Evolutionary conservation across 1,140 invertebrate species (phyloP), one percentile per base, ranked within the genome.

Genomic region (Papilio xuthus): DNA sequence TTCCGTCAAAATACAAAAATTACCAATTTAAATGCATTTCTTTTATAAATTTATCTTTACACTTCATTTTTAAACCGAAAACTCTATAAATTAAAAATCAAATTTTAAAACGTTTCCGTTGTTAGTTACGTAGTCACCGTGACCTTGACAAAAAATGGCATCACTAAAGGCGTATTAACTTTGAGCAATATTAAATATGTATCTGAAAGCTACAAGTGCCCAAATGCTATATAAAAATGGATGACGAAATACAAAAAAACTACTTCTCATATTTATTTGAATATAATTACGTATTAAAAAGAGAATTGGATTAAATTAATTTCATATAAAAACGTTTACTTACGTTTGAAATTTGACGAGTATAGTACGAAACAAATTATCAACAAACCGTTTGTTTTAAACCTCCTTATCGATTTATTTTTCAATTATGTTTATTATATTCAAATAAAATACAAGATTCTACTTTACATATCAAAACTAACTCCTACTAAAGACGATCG

Each of bases 201-300:
- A 8, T 32, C 23, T 44, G 42, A 28, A 47, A 28, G 8, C 44
- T 73, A 73, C 15, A 4, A 44, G 42, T 73, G 71, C 42, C 71
- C 71, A 73, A 73, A 73, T 73, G 23, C 71, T 73, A 73, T 73
- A 18, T 70, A 18, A 18, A 28, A 73, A 73, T 47, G 2, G 71
- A 10, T 73, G 15, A 44, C 37, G 37, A 41, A 28, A 73, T 73
- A 73, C 41, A 73, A 73, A 56, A 67, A 67, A 28, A 28, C 13
- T 28, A 26, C 13, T 3, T 60, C 10, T 67, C 26, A 12, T 3
- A 26, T 73, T 71, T 28, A 73, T 73, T 73, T 47, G 44, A 28
- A 13, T 73, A 50, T 26, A 20, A 44, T 72, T n/a, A 70, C 32
- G 9, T 6, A 9, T 47, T 8, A 10, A 47, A 47, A 47, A 13